Conservation (phyloP, 2,797 vertebrate species). For the Sebastes oblongus region DNA sequence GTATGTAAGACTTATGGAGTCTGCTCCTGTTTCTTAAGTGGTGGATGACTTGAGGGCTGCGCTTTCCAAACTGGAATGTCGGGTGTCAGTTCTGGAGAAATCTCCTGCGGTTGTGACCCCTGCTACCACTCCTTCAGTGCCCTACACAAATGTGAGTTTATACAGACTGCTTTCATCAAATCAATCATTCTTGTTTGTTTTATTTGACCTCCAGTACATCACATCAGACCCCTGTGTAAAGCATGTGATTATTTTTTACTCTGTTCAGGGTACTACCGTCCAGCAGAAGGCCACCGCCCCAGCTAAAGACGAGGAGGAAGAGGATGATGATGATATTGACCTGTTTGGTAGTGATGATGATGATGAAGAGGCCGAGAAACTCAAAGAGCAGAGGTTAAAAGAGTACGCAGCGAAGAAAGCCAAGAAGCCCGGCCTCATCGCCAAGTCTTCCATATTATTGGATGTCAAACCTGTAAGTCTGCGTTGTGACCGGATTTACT, state of each 20-base stretch:
- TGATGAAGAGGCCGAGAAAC: slow-evolving; percentile 86
- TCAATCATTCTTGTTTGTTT: not conserved
- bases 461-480: slow-evolving; percentile 93
- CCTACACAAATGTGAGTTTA: slow-evolving; percentile 71
- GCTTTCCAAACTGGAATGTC: slow-evolving; percentile 88
- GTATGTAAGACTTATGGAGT: not conserved
- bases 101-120: slow-evolving; percentile 52
- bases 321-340: slow-evolving; percentile 83
- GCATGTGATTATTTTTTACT: not conserved
- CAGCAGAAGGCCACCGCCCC: slow-evolving; percentile 61
- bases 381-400: slow-evolving; percentile 90
- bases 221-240: not conserved
- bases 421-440: slow-evolving; percentile 89
- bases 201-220: not conserved
- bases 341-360: slow-evolving; percentile 95
- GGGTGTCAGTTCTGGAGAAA: slow-evolving; percentile 87
- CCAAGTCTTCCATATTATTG: slow-evolving; percentile 95
- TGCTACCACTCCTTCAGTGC: slow-evolving; percentile 53
- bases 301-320: slow-evolving; percentile 40
- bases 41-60: slow-evolving; percentile 88
- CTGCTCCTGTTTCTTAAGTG: slow-evolving; percentile 73
- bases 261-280: slow-evolving; percentile 57
- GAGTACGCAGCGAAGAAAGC: slow-evolving; percentile 91
- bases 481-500: not conserved
- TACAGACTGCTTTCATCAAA: rapidly evolving